phyloP scores from a whole-genome alignment of 2,888 invertebrate species.

The Brenthis hecate region DNA sequence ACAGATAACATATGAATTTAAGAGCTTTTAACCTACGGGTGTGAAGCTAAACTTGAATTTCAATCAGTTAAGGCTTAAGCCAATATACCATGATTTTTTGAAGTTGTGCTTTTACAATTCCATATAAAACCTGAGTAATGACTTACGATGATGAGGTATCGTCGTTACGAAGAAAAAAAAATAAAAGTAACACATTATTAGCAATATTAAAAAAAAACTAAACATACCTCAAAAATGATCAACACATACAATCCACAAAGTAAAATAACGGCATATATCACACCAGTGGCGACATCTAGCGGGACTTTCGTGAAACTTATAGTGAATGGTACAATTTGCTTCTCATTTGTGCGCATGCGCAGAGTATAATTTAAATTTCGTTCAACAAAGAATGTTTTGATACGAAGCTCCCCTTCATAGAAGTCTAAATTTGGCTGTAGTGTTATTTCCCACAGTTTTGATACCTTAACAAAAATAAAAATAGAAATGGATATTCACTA shows the following conservation, averaged over 20 bases:
- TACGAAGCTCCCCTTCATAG: conserved; percentile 69
- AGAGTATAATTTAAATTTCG: conserved; percentile 32
- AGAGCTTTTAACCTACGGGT: too few species aligned
- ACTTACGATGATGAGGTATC: too few species aligned
- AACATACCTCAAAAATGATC: conserved; percentile 89
- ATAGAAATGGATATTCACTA: too few species aligned
- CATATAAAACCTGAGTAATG: too few species aligned
- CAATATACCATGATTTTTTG: too few species aligned
- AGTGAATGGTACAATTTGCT: conserved; percentile 42
- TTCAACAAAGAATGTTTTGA: conserved; percentile 61
- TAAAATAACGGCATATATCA: conserved; percentile 85
- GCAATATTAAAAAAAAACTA: neutral
- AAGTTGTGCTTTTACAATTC: too few species aligned
- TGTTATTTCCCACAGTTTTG: conserved; percentile 82
- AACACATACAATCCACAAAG: conserved; percentile 87
- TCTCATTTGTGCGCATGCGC: conserved; percentile 30
- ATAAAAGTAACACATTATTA: too few species aligned
- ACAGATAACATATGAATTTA: too few species aligned
- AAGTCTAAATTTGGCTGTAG: conserved; percentile 78
- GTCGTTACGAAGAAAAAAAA: too few species aligned
- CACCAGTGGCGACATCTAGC: conserved; percentile 83
- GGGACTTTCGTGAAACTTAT: conserved; percentile 81
- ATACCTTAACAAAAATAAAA: conserved; percentile 46
- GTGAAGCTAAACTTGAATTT: too few species aligned
- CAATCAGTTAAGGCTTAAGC: too few species aligned